Conservation (phyloP, 2,113 vertebrate species). For the Pituophis catenifer region DNA sequence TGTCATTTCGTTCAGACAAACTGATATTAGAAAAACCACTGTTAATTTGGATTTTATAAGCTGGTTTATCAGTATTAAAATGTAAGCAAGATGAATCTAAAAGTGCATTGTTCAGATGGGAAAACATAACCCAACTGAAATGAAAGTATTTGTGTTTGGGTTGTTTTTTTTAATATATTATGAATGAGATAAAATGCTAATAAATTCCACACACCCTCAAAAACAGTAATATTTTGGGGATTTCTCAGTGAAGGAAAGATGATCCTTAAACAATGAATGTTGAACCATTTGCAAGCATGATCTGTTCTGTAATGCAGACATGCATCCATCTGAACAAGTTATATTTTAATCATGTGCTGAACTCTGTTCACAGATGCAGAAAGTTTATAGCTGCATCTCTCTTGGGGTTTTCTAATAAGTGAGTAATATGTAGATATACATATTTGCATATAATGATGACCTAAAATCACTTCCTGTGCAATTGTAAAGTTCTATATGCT, state of each 20-base stretch:
- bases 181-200: not conserved
- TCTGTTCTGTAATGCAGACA: not conserved
- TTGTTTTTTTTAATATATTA: not conserved
- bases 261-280: not conserved
- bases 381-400: not conserved
- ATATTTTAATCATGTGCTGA: not conserved
- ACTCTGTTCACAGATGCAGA: not conserved
- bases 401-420: not conserved
- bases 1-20: not conserved
- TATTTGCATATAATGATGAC: not conserved
- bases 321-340: not conserved
- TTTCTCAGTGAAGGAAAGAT: not conserved
- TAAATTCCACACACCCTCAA: not conserved
- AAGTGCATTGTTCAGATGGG: not conserved
- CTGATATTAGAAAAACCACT: not conserved
- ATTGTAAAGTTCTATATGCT: not conserved
- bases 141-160: not conserved
- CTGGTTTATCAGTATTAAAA: not conserved
- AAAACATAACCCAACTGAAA: not conserved
- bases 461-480: not conserved
- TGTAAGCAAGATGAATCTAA: not conserved
- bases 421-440: not conserved
- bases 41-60: not conserved
- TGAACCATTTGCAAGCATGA: not conserved
- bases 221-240: not conserved